These are phyloP conservation scores for Sisor rabdophorus DNA, from an alignment of 2,113 vertebrate species.

Conservation along the genomic window DNA sequence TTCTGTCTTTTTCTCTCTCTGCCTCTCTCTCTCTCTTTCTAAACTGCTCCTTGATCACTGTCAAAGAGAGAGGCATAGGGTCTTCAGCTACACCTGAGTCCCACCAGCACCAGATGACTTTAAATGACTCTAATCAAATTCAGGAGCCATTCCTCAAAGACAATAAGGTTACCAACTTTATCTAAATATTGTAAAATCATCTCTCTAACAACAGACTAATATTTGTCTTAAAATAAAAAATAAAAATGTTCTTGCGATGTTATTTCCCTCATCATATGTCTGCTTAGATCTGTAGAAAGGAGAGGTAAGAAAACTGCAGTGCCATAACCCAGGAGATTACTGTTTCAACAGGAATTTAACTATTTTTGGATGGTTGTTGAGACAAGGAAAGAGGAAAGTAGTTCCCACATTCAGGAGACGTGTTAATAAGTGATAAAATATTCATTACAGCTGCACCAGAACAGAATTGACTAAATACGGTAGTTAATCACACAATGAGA, in stretches of 20 bases:
- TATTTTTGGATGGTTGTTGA: conserved; percentile 44
- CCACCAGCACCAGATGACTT: conserved; percentile 29
- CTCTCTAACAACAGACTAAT: background rate
- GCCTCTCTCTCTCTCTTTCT: background rate
- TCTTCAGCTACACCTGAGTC: conserved; percentile 44
- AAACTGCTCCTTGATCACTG: conserved; percentile 37
- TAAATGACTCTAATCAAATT: conserved; percentile 15
- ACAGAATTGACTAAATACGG: conserved; percentile 1
- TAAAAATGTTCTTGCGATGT: background rate
- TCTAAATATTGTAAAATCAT: background rate
- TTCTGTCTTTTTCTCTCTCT: conserved; percentile 8
- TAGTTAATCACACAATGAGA: background rate
- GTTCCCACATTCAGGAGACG: conserved; percentile 24
- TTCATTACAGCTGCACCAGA: conserved; percentile 25
- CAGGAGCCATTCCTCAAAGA: conserved; percentile 1
- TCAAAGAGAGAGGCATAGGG: conserved; percentile 38
- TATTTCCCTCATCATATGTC: background rate
- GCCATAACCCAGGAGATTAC: conserved; percentile 33
- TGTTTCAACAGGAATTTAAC: conserved; percentile 16
- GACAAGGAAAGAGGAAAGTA: conserved; percentile 23
- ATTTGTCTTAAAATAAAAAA: background rate
- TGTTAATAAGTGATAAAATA: conserved; percentile 49
- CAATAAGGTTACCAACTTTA: background rate
- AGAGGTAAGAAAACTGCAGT: conserved; percentile 22
- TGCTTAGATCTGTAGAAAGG: background rate